Percentiles rank a stretch among this genome's conserved stretches.
Evolutionary conservation across 2,888 invertebrate species (phyloP).

Genomic region (Nephrotoma guestfalica): DNA sequence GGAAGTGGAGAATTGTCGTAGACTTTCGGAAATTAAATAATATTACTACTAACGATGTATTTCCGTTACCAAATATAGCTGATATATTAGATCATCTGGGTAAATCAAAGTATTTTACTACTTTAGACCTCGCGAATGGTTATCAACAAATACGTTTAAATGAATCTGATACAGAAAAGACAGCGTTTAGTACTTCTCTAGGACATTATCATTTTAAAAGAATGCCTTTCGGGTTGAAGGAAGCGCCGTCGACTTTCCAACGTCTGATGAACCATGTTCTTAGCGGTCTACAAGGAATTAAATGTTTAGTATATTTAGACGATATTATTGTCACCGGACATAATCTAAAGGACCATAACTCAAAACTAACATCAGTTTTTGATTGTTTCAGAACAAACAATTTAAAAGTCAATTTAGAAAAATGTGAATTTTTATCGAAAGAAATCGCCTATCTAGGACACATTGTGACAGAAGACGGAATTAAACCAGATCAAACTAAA

Average conservation of each 20-base stretch:
- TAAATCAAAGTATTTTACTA: too few relatives aligned
- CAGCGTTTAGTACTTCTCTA: too few relatives aligned
- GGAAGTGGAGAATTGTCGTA: too few relatives aligned
- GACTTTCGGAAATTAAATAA: neutral
- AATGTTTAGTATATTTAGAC: neutral
- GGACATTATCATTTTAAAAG: constrained; percentile 8
- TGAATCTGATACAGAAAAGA: too few relatives aligned
- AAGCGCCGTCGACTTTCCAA: constrained; percentile 18
- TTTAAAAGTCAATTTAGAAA: too few relatives aligned
- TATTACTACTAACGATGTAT: neutral
- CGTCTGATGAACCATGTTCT: constrained; percentile 20
- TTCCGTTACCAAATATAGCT: too few relatives aligned
- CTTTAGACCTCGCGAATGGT: too few relatives aligned
- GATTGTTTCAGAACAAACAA: neutral
- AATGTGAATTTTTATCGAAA: too few relatives aligned
- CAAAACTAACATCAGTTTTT: constrained; percentile 15
- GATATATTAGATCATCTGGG: too few relatives aligned
- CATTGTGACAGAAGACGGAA: neutral
- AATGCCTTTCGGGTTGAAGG: constrained; percentile 17
- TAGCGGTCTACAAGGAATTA: constrained; percentile 15
- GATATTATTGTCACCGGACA: constrained; percentile 11
- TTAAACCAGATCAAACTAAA: constrained; percentile 16
- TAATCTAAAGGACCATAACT: constrained; percentile 16
- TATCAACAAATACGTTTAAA: too few relatives aligned
- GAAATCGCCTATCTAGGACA: too few relatives aligned